These are phyloP conservation scores for Oreocharis arfaki DNA, from an alignment of 2,113 vertebrate genomes.

Conservation along the genomic window DNA sequence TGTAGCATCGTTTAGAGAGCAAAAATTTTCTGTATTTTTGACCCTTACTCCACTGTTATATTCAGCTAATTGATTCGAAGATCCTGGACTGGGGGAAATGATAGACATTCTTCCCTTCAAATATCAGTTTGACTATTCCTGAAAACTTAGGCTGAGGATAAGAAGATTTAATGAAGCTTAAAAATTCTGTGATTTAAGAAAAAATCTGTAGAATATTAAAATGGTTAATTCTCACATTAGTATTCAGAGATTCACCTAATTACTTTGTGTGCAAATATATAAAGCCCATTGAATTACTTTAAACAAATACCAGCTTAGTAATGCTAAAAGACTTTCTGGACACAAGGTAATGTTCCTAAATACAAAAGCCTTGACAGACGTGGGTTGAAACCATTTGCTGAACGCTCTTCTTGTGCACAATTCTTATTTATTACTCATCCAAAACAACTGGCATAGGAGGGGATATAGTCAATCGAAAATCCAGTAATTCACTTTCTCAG, in stretches of 20 bases:
- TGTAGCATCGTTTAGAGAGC: background rate
- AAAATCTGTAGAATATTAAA: background rate
- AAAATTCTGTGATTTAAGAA: background rate
- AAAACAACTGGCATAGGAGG: background rate
- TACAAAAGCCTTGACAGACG: background rate
- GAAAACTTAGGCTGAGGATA: background rate
- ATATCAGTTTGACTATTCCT: background rate
- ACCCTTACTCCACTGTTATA: background rate
- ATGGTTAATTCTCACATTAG: background rate
- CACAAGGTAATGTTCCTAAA: background rate
- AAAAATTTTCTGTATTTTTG: background rate
- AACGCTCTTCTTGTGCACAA: background rate
- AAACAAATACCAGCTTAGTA: background rate
- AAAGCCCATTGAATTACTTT: background rate
- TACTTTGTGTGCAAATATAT: background rate
- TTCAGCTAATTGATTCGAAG: background rate
- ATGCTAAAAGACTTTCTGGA: background rate
- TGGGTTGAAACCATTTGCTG: background rate
- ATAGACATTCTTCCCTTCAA: background rate
- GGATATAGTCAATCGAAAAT: background rate
- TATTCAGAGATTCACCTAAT: background rate
- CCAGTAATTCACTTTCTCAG: background rate
- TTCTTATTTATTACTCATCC: background rate
- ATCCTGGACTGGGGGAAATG: background rate
- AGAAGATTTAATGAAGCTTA: background rate